phyloP scores from a whole-genome alignment of 2,797 vertebrate species.

The Typhlichthys subterraneus region DNA sequence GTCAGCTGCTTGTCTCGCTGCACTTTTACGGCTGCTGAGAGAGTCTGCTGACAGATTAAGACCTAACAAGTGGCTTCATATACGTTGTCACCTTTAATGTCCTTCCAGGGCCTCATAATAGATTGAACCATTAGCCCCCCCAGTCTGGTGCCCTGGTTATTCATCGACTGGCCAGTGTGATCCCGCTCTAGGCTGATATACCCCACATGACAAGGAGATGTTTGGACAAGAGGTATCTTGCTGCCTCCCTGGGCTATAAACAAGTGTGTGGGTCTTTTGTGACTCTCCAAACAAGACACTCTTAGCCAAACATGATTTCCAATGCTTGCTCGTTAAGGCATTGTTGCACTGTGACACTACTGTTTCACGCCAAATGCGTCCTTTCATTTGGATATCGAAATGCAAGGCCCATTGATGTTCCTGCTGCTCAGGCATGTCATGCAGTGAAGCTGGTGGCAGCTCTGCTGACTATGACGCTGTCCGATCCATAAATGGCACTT shows the following conservation, averaged over 20 bases:
- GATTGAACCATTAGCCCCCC: slow-evolving; percentile 49
- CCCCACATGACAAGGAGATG: neutral
- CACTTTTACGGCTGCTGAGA: slow-evolving; percentile 59
- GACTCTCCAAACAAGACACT: neutral
- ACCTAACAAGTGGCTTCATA: slow-evolving; percentile 63
- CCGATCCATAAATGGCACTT: too few species aligned
- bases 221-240: neutral
- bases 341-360: too few species aligned
- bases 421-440: too few species aligned
- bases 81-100: slow-evolving; percentile 64
- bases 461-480: too few species aligned
- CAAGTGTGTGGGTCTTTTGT: neutral
- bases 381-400: too few species aligned
- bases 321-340: too few species aligned
- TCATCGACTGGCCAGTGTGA: slow-evolving; percentile 35
- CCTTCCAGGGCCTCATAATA: slow-evolving; percentile 41
- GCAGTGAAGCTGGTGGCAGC: too few species aligned
- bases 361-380: too few species aligned
- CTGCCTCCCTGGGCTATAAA: neutral
- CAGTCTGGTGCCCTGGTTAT: slow-evolving; percentile 46
- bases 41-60: slow-evolving; percentile 58
- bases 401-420: too few species aligned
- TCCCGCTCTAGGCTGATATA: neutral
- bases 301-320: too few species aligned
- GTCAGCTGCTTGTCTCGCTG: slow-evolving; percentile 63